Conservation (phyloP, 2,888 invertebrate genomes). For the Itoplectis maculator region DNA sequence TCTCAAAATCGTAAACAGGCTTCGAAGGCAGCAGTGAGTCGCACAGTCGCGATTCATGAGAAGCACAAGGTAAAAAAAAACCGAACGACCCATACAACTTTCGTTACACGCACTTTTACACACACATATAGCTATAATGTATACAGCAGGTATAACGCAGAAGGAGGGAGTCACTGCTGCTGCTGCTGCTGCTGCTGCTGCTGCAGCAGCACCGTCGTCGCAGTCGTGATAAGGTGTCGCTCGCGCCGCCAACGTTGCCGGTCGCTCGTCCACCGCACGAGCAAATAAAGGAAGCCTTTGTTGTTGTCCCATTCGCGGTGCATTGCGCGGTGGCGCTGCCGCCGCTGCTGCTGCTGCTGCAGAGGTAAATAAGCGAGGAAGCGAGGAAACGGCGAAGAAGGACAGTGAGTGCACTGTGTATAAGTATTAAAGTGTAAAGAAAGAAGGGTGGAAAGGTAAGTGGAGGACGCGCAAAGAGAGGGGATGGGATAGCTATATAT, state of each 20-base stretch:
- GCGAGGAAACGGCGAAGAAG: constrained; percentile 36
- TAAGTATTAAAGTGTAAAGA: constrained; percentile 18
- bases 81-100: constrained; percentile 10
- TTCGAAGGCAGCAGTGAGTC: constrained; percentile 13
- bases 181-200: not conserved
- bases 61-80: constrained; percentile 18
- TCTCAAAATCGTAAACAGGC: constrained; percentile 24
- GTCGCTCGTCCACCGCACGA: constrained; percentile 35
- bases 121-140: not conserved
- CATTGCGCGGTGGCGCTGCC: constrained; percentile 31
- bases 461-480: no score
- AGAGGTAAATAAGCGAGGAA: constrained; percentile 50
- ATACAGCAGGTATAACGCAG: constrained; percentile 19
- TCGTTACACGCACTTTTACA: constrained; percentile 3
- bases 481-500: not conserved
- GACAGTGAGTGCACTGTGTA: constrained; percentile 5
- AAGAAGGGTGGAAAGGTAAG: constrained; percentile 10
- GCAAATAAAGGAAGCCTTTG: constrained; percentile 80
- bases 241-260: constrained; percentile 18
- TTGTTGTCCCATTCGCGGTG: constrained; percentile 73
- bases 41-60: constrained; percentile 28
- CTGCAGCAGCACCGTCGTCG: constrained; percentile 29
- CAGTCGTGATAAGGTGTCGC: constrained; percentile 76
- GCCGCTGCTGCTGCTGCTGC: constrained; percentile 16
- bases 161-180: constrained; percentile 59